A percentile compares a stretch with the other conserved stretches of the same genome.
These are phyloP conservation scores for Charaxes varanes DNA, from an alignment of 1,140 invertebrate genomes.

Conservation along the genomic window DNA sequence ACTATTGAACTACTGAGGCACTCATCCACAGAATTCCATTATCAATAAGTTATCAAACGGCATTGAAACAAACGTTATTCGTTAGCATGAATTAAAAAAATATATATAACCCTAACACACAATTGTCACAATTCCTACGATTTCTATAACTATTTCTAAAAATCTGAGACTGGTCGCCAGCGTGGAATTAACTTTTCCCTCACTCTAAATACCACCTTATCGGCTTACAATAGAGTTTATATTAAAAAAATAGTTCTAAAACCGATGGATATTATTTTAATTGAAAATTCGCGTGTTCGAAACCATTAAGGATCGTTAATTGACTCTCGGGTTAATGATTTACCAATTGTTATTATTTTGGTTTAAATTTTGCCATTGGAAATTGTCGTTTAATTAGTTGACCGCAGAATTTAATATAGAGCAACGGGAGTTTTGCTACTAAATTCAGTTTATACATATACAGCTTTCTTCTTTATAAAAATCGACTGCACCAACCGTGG, in stretches of 20 bases:
- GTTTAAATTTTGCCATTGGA: conserved; percentile 3
- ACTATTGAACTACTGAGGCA: too few relatives aligned
- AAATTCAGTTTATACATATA: too few relatives aligned
- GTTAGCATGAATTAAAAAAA: too few relatives aligned
- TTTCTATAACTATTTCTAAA: conserved; percentile 8
- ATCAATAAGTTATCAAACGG: too few relatives aligned
- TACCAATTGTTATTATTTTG: conserved; percentile 18
- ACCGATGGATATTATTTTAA: conserved; percentile 16
- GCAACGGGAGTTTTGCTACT: too few relatives aligned
- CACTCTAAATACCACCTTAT: neutral
- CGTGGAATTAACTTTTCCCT: neutral
- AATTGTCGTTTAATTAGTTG: neutral
- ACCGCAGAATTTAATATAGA: neutral
- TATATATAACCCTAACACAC: too few relatives aligned
- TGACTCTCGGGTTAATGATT: conserved; percentile 22
- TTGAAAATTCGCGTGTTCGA: conserved; percentile 29
- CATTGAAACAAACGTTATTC: too few relatives aligned
- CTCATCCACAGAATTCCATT: too few relatives aligned
- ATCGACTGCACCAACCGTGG: too few relatives aligned
- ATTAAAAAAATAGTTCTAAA: conserved; percentile 7
- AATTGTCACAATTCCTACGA: conserved; percentile 6
- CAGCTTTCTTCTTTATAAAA: too few relatives aligned
- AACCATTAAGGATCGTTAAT: conserved; percentile 28
- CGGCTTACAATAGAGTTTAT: conserved; percentile 4
- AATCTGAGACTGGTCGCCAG: neutral